A percentile compares a stretch with the other conserved stretches of the same genome.
Evolutionary conservation across 2,113 vertebrate species (phyloP).

Genomic region (Ammodytes marinus): DNA sequence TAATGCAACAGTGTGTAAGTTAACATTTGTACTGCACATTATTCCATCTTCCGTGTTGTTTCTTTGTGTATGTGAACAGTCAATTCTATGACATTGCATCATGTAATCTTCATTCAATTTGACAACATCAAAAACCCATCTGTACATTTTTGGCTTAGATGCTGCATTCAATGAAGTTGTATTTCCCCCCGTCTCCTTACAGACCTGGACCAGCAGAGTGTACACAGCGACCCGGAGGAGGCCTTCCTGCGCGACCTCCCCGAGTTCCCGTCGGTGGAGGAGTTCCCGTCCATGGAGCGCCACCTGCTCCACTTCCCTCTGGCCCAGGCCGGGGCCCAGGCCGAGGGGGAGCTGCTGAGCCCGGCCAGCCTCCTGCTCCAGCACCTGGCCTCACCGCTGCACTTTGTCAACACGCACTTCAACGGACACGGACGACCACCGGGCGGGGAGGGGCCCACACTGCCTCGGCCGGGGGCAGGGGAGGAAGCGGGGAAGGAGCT

Average conservation of each 20-base stretch:
- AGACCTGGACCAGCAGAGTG: constrained; percentile 96
- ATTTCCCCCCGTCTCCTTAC: constrained; percentile 11
- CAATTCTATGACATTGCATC: no score
- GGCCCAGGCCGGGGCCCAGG: constrained; percentile 14
- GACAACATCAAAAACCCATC: no score
- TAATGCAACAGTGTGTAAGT: no score
- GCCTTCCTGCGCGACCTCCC: constrained; percentile 90
- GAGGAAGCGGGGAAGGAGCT: background rate
- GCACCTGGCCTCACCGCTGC: constrained; percentile 92
- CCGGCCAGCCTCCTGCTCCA: constrained; percentile 89
- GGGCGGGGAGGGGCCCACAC: constrained; percentile 52
- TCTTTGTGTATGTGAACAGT: no score
- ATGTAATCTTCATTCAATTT: no score
- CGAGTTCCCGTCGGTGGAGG: constrained; percentile 89
- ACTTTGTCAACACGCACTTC: constrained; percentile 99
- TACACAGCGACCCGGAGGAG: constrained; percentile 94
- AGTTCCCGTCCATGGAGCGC: constrained; percentile 86
- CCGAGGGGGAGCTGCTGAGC: constrained; percentile 66
- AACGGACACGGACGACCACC: constrained; percentile 87
- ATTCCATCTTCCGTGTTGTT: no score
- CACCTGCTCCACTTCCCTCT: constrained; percentile 80
- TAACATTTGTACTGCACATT: no score
- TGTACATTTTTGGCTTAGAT: background rate
- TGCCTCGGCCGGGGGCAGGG: constrained; percentile 39
- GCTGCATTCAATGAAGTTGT: background rate